A percentile compares a stretch with the other conserved stretches of the same genome.
Evolutionary conservation across 2,888 invertebrate species (phyloP).

Genomic region (Agrotis clavis): DNA sequence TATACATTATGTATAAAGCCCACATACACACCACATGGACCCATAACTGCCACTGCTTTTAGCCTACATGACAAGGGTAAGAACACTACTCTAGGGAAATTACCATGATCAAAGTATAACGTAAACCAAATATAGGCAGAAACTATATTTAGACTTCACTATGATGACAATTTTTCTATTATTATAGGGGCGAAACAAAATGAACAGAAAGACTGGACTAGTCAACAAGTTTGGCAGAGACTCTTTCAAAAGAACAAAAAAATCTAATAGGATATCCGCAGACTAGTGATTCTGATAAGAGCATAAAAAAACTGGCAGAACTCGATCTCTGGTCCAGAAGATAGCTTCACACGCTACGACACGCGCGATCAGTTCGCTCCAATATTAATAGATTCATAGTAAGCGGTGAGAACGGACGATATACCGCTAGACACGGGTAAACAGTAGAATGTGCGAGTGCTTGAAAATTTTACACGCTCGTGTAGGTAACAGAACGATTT

Average conservation of each 20-base stretch:
- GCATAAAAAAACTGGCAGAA: constrained; percentile 37
- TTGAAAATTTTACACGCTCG: constrained; percentile 33
- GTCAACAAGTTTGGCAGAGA: constrained; percentile 2
- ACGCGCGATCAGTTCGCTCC: constrained; percentile 21
- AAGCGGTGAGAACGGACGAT: constrained; percentile 28
- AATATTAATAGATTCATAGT: constrained; percentile 42
- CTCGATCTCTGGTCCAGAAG: constrained; percentile 27
- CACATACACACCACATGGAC: constrained; percentile 10
- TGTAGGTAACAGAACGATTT: constrained; percentile 22
- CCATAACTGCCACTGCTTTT: constrained; percentile 2
- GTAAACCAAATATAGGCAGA: constrained; percentile 12
- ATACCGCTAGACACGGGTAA: constrained; percentile 47
- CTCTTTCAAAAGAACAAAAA: constrained; percentile 39
- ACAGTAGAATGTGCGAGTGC: constrained; percentile 29
- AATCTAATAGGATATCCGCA: constrained; percentile 40
- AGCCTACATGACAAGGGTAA: constrained; percentile 44
- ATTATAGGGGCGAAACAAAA: constrained; percentile 8
- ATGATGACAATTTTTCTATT: constrained; percentile 13
- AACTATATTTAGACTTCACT: constrained; percentile 19
- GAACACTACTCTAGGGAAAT: constrained; percentile 43
- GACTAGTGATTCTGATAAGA: constrained; percentile 21
- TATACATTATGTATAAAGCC: neutral
- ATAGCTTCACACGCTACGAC: constrained; percentile 31
- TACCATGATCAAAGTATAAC: constrained; percentile 35
- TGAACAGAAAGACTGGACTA: neutral